phyloP scores from a whole-genome alignment of 2,113 vertebrate genomes.

The Papio anubis region DNA sequence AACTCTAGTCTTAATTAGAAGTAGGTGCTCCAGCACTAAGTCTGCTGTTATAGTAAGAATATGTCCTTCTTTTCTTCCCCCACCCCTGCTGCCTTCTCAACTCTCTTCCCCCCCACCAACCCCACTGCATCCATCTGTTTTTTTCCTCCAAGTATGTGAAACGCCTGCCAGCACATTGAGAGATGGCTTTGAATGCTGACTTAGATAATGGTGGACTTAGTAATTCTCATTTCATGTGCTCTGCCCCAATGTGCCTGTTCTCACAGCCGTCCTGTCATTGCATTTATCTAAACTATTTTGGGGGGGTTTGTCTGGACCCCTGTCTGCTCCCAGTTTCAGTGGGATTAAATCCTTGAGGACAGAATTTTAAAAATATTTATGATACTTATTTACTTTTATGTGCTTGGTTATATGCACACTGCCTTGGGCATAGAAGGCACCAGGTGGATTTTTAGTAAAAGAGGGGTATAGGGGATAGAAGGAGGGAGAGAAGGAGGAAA shows the following conservation, averaged over 20 bases:
- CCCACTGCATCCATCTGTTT: not conserved
- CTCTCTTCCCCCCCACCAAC: no score
- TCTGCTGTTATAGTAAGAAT: not conserved
- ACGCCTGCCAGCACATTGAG: not conserved
- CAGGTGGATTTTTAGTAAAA: not conserved
- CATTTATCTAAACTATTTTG: not conserved
- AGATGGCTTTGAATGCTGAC: not conserved
- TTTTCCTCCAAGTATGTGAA: not conserved
- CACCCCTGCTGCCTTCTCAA: not conserved
- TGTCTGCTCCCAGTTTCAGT: not conserved
- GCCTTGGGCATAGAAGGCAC: not conserved
- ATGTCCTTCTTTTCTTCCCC: not conserved
- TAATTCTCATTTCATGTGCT: rapidly evolving
- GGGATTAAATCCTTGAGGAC: not conserved
- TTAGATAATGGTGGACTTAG: not conserved
- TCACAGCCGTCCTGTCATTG: not conserved
- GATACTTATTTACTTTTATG: not conserved
- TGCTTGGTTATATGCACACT: not conserved
- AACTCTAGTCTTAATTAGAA: not conserved
- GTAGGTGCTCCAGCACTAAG: not conserved
- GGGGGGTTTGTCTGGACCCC: not conserved
- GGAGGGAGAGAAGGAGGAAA: not conserved
- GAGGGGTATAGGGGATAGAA: not conserved
- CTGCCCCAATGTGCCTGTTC: not conserved
- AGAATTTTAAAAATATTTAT: not conserved